Evolutionary conservation across 2,797 vertebrate species (phyloP), one percentile per base, ranked within the genome.

Genomic region (Microctenopoma lineatum): DNA sequence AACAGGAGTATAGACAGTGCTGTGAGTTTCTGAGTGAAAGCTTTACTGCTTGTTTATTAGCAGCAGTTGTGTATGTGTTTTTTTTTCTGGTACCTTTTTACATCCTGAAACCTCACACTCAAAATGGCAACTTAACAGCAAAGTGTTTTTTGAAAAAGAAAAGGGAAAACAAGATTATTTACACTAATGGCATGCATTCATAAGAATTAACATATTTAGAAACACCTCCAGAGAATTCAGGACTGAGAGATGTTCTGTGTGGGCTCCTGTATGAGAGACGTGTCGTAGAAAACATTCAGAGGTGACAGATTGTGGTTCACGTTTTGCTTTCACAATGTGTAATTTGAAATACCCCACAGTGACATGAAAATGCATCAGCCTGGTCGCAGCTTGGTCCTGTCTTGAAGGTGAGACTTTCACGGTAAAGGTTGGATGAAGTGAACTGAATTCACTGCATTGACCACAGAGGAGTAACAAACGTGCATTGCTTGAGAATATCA

Each of bases 121-220:
- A 75, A 71, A 73, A 50, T 64, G 59, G 46, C 58, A 61, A 53
- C 46, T 62, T 21, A 60, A 73, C 54, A 63, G 34, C 29, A 27
- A 66, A 64, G 29, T 52, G 11, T 7, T 44, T 61, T 39, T 44
- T 46, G 16, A 29, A 45, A 65, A 32, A 32, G 5, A 55, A 61
- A 14, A 5, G 25, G 73, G 73, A 61, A 48, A 75, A 36, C 56
- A 12, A 53, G 13, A 56, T 47, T 74, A 77, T 86, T 87, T 81
- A 87, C 89, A 90, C 57, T 18, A 42, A 78, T 70, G 77, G 64
- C 46, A 89, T 91, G 89, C 92, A 80, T 75, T 70, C 70, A 52
- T 46, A 57, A 70, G 54, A 83, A 71, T 64, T 32, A 54, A 57
- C 29, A 67, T 60, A 62, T 70, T 61, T 42, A 73, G 51, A 77